Percentiles rank a stretch among this genome's conserved stretches.
phyloP scores from a whole-genome alignment of 92 coral and sea anemone genomes.

The Zoanthus sociatus region DNA sequence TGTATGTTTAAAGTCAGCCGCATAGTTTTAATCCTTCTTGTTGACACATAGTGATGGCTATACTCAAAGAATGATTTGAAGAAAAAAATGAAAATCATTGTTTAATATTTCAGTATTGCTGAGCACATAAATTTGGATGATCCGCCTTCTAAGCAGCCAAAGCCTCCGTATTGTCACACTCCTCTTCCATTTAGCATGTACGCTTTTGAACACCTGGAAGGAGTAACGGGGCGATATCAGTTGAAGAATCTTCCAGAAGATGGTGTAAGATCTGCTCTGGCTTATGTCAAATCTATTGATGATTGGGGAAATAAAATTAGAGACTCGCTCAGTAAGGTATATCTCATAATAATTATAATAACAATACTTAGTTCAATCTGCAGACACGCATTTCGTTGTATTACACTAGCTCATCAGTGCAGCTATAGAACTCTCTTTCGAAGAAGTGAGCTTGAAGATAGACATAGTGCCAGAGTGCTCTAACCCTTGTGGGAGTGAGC shows the following conservation, averaged over 20 bases:
- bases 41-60: too few species aligned
- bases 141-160: slow-evolving; percentile 51
- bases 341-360: background rate
- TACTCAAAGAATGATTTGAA: background rate
- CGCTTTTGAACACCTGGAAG: slow-evolving; percentile 91
- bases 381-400: too few species aligned
- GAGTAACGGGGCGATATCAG: slow-evolving; percentile 73
- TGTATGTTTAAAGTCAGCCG: too few species aligned
- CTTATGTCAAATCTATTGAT: slow-evolving; percentile 69
- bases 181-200: slow-evolving; percentile 73
- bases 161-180: slow-evolving; percentile 74
- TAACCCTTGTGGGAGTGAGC: too few species aligned
- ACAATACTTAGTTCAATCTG: too few species aligned
- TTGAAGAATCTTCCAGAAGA: slow-evolving; percentile 68
- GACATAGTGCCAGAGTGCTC: too few species aligned
- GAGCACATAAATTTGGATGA: slow-evolving; percentile 77
- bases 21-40: too few species aligned
- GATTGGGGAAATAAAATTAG: slow-evolving; percentile 82
- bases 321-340: slow-evolving; percentile 67
- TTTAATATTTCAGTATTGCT: slow-evolving; percentile 61
- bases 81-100: too few species aligned
- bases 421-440: too few species aligned
- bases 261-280: slow-evolving; percentile 60
- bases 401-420: too few species aligned
- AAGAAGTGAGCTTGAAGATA: too few species aligned